These are phyloP conservation scores for Falco peregrinus DNA, from an alignment of 2,797 vertebrate genomes.

Conservation along the genomic window DNA sequence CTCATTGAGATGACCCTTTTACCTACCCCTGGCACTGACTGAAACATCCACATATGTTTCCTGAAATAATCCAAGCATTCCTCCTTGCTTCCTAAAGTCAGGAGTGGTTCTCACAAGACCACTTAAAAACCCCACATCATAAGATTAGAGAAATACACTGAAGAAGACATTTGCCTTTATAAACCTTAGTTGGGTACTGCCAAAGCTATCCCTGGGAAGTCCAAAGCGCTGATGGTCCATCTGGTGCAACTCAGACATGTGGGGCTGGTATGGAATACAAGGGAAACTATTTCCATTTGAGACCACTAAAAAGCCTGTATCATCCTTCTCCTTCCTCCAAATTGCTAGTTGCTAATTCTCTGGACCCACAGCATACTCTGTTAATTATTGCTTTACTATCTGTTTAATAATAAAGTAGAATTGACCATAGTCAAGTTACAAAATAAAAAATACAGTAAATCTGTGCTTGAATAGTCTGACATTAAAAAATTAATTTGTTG, in stretches of 20 bases:
- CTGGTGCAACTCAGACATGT: not conserved
- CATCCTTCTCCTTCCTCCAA: not conserved
- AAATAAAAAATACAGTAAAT: not conserved
- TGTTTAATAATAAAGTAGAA: conserved; percentile 3
- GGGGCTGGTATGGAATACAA: not conserved
- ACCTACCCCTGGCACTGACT: not conserved
- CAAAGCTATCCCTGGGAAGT: not conserved
- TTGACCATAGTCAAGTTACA: not conserved
- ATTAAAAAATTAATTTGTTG: not conserved
- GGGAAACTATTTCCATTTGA: not conserved
- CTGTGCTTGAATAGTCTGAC: not conserved
- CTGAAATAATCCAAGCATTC: not conserved
- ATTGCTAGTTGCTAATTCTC: not conserved
- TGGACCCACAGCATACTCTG: not conserved
- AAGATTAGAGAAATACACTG: not conserved
- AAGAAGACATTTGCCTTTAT: not conserved
- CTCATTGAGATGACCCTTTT: not conserved
- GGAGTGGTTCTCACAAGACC: not conserved
- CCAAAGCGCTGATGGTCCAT: not conserved
- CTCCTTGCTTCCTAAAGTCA: not conserved
- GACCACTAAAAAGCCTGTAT: not conserved
- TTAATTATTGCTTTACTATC: not conserved
- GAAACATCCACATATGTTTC: not conserved
- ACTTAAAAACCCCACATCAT: not conserved
- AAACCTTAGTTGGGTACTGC: not conserved